These are phyloP conservation scores for Corythaixoides concolor DNA, from an alignment of 2,113 vertebrate species.

Conservation along the genomic window DNA sequence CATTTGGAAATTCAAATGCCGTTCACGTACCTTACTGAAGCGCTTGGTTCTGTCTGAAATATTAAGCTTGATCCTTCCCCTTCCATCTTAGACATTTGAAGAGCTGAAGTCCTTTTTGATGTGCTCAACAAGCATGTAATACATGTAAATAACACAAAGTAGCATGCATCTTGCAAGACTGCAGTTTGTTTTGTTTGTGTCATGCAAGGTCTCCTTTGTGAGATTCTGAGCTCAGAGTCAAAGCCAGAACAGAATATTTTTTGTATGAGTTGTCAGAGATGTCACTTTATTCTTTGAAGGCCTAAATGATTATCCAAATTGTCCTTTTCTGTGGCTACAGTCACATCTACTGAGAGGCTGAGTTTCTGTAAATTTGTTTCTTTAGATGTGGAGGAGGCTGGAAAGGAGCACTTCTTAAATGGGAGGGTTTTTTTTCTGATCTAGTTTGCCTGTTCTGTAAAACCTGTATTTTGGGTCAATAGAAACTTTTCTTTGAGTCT, in stretches of 20 bases:
- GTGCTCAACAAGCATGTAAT: not conserved
- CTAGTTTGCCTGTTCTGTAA: not conserved
- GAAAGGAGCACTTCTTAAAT: not conserved
- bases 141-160: not conserved
- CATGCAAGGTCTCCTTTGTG: not conserved
- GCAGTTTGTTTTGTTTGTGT: not conserved
- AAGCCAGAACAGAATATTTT: not conserved
- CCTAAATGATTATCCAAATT: not conserved
- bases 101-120: not conserved
- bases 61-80: not conserved
- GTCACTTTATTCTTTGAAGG: not conserved
- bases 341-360: not conserved
- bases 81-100: not conserved
- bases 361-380: not conserved
- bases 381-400: not conserved
- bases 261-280: not conserved
- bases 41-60: not conserved
- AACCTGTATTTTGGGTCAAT: not conserved
- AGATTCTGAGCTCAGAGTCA: not conserved
- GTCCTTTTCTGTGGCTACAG: not conserved
- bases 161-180: not conserved
- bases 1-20: not conserved
- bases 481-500: not conserved
- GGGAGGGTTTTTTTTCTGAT: not conserved
- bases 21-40: not conserved